phyloP scores from a whole-genome alignment of 30 jellyfish, hydroid and myxozoan species.

The Morbakka virulenta region DNA sequence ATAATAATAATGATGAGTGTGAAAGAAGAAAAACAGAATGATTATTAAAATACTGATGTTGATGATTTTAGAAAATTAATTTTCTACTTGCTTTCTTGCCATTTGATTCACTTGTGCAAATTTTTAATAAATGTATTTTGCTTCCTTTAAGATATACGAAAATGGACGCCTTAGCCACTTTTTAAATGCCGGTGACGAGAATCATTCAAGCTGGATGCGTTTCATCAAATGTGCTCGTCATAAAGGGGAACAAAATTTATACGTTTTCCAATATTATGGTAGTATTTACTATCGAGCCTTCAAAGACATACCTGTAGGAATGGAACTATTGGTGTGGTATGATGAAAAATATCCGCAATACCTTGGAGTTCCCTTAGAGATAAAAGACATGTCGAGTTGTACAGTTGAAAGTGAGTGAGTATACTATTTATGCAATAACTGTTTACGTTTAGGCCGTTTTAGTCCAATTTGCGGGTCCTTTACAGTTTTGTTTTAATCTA shows the following conservation, averaged over 20 bases:
- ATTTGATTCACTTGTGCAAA: neutral
- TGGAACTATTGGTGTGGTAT: slow-evolving; percentile 95
- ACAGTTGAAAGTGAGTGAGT: slow-evolving; percentile 88
- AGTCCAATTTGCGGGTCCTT: neutral
- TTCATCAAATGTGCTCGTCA: slow-evolving; percentile 96
- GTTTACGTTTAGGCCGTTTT: neutral
- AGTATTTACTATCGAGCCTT: slow-evolving; percentile 96
- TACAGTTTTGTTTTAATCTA: neutral
- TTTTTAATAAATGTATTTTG: neutral
- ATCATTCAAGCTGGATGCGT: slow-evolving; percentile 97
- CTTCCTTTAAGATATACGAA: slow-evolving; percentile 68
- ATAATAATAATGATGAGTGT: no score
- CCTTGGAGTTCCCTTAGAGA: slow-evolving; percentile 91
- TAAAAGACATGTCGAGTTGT: slow-evolving; percentile 84
- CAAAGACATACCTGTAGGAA: slow-evolving; percentile 89
- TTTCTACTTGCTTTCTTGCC: neutral
- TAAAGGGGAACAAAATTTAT: slow-evolving; percentile 88
- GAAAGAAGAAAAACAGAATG: no score
- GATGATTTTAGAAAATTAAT: no score
- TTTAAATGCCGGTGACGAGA: slow-evolving; percentile 95
- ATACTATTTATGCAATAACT: neutral
- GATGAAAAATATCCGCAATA: slow-evolving; percentile 97
- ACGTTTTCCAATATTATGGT: slow-evolving; percentile 89
- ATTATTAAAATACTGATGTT: no score
- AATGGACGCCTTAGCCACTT: slow-evolving; percentile 77